These are phyloP conservation scores for Rhagoletis zephyria DNA, from an alignment of 1,140 invertebrate genomes.

Conservation along the genomic window DNA sequence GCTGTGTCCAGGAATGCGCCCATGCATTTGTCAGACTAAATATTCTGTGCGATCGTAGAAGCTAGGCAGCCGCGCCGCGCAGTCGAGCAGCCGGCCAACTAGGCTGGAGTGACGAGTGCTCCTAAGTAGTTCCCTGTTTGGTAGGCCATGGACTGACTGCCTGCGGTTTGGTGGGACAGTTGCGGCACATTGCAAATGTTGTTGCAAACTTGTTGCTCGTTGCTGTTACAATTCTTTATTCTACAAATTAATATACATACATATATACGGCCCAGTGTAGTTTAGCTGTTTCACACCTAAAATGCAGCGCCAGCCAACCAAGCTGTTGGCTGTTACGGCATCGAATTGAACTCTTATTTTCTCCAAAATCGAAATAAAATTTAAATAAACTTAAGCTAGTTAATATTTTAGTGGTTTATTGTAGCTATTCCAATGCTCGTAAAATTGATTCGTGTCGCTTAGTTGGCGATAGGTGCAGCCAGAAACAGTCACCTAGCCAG, in stretches of 20 bases:
- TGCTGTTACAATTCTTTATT: background rate
- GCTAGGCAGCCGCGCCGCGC: background rate
- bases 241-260: background rate
- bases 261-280: background rate
- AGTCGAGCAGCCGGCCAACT: background rate
- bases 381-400: background rate
- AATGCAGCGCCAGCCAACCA: background rate
- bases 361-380: background rate
- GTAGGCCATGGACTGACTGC: background rate
- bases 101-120: background rate
- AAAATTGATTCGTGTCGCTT: constrained; percentile 19
- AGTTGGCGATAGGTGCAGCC: background rate
- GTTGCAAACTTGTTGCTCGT: background rate
- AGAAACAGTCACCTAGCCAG: background rate
- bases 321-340: background rate
- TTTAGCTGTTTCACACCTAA: background rate
- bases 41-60: background rate
- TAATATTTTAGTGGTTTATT: background rate
- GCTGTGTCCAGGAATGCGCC: constrained; percentile 40
- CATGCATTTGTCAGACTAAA: background rate
- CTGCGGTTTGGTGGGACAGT: constrained; percentile 5
- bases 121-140: constrained; percentile 21
- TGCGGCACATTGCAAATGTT: constrained; percentile 6
- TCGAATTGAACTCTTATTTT: background rate
- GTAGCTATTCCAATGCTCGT: background rate